A percentile compares a stretch with the other conserved stretches of the same genome.
Evolutionary conservation across 2,113 vertebrate species (phyloP).

Genomic region (Chiloscyllium plagiosum): DNA sequence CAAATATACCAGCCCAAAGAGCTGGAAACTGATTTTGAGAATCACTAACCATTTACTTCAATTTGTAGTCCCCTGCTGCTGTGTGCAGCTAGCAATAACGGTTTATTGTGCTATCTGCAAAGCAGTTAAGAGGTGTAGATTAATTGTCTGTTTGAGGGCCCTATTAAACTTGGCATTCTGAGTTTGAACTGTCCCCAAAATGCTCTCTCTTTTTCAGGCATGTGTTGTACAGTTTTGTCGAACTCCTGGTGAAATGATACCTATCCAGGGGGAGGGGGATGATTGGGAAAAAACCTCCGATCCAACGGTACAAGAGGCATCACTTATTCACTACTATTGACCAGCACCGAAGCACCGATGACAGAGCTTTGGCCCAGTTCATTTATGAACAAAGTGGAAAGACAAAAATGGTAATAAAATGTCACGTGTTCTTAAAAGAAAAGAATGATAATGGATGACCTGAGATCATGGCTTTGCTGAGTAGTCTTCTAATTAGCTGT

Average conservation of each 20-base stretch:
- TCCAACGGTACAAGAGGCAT: background rate
- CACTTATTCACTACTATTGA: background rate
- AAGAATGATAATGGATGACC: slow-evolving; percentile 42
- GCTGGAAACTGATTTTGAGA: background rate
- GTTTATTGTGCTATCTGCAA: background rate
- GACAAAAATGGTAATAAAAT: slow-evolving; percentile 6
- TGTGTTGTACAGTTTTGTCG: background rate
- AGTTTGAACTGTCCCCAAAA: background rate
- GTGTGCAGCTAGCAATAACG: background rate
- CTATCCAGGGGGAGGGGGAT: too few species aligned
- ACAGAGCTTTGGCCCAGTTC: background rate
- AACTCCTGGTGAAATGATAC: background rate
- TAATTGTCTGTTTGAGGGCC: background rate
- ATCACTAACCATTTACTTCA: background rate
- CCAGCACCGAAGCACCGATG: background rate
- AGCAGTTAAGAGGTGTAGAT: background rate
- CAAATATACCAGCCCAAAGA: background rate
- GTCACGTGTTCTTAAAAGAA: background rate
- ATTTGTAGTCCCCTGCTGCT: background rate
- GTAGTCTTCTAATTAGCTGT: slow-evolving; percentile 58
- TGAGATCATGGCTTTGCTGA: slow-evolving; percentile 46
- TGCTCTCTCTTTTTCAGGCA: background rate
- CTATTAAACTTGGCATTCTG: background rate
- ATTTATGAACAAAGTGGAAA: background rate
- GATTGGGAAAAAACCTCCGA: background rate